Base-by-base conservation (phyloP, 1,140 invertebrate genomes). In the Drosophila funebris region DNA sequence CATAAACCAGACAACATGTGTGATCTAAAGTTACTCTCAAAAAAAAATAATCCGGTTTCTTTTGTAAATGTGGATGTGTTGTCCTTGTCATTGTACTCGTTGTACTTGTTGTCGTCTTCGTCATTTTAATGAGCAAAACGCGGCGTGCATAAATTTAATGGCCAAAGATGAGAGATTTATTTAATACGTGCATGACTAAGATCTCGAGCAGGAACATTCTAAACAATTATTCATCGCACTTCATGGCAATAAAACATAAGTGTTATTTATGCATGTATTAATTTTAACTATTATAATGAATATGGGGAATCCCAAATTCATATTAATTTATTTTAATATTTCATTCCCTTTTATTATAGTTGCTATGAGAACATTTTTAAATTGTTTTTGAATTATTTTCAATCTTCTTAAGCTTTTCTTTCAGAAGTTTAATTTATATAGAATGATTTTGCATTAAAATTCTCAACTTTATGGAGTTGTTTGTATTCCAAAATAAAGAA, bases 141-240 rank as follows among this genome's bases (percentile, higher is more conserved):
- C 70, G 82, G 76, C 74, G 67, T 87, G 82, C 78, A 87, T 82
- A 82, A 87, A 87, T 78, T 87, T 61, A 64, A 85, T 85, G 77
- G 61, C 22, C 73, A 46, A 50, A 73, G 77, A 73, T 67, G 73
- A 39, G 43, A 81, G 78, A 87, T 78, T 81, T 74, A 68, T 77
- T 36, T 33, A 31, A 24, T 41, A 36, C 27, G 57, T 27, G 50
- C 58, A 73, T 87, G 82, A 82, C 57, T 82, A 78, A 84, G 64
- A 79, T 36, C 52, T 46, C 11, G 14, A 16, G n/a, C 50, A 20
- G 8, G 20, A 46, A 14, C 11, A 53, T 20, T 53, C 50, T 53
- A 8, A n/a, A 6, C 14, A 37, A 46, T 63, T 63, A 63, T 54
- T 70, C 67, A 63, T 53, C 20, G 27, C 66, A 27, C 8, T 64